Base-by-base conservation (phyloP, 2,888 invertebrate species). In the Drosophila longiperda region DNA sequence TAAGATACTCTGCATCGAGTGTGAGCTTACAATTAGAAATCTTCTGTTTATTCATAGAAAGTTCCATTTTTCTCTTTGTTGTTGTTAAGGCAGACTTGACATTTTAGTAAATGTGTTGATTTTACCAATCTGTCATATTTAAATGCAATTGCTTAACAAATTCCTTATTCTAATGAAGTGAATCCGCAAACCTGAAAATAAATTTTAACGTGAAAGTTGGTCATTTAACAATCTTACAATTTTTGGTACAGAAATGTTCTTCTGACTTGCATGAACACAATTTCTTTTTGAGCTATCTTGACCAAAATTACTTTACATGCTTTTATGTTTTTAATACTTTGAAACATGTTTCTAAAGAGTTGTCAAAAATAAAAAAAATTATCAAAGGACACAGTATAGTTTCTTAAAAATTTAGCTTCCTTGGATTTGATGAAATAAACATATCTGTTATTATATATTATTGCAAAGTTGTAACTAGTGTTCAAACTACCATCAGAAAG, bases 41-140 rank as follows among this genome's bases (percentile, higher is more conserved):
- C 50, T 79, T 49, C 33, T 58, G 58, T 71, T 83, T 75, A 40
- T 26, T 50, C 34, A 60, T 69, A 64, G 81, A 81, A 74, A 73
- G 74, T 83, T 76, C 53, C 52, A 62, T 61, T 60, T 26, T 33
- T 60, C 20, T 38, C 8, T 29, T 40, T n/a, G 29, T 71, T 49
- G 55, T 1, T 49, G 5, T n/a, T 23, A 17, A 34, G 9, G 36
- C 4, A 38, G 48, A 58, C 50, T 67, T 67, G 49, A 11, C 54
- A 17, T 4, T 17, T 17, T 23, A 15, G 15, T 15, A 34, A 34
- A 15, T 34, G 15, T 53, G 62, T 53, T 42, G 60, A 55, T 23
- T 12, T 34, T n/a, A 17, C 29, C 17, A 38, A 34, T 20, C 11
- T 20, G 9, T 12, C 29, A 15, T 9, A 34, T 60, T 26, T 17